Evolutionary conservation across 2,113 vertebrate species (phyloP), one percentile per base, ranked within the genome.

Genomic region (Nycticorax nycticorax): DNA sequence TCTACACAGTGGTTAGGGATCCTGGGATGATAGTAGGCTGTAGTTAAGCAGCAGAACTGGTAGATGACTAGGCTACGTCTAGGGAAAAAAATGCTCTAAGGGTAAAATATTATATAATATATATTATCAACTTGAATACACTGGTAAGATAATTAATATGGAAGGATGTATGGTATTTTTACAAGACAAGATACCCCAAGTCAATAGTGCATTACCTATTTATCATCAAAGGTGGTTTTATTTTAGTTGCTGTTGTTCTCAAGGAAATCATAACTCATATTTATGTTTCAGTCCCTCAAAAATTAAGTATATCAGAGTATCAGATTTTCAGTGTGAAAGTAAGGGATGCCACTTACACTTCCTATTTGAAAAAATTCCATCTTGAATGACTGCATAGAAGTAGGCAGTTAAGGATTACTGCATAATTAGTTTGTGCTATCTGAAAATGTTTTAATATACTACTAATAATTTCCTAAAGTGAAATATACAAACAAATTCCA

Each of bases 11-110:
- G 97, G 96, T 96, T 97, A 93, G 94, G 91, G 94, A 97, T 97
- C 96, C 96, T 87, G 92, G 95, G 92, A 96, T 97, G 96, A 97
- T 95, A 96, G 96, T 96, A 97, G 94, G 97, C 95, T 97, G 96
- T 97, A 96, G 95, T 96, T 97, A 97, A 97, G 97, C 56, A 89
- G 79, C 94, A 94, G 91, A 97, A 86, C 73, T 89, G 30, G 59
- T 37, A 82, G 64, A 60, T 81, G 56, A 97, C 73, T 64, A 79
- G 83, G 60, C 60, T 94, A 75, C 1, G 1, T 50, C 33, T 95
- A 87, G 24, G 6, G 27, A 12, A 53, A 86, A 72, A 73, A 91
- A 56, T 15, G 6, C 24, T 72, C 21, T 85, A 89, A 43, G 17
- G 8, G 16, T 39, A 86, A 79, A 92, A 41, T n/a, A 47, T 39